These are phyloP conservation scores for Phasia obesa DNA, from an alignment of 2,888 invertebrate genomes.

Conservation along the genomic window DNA sequence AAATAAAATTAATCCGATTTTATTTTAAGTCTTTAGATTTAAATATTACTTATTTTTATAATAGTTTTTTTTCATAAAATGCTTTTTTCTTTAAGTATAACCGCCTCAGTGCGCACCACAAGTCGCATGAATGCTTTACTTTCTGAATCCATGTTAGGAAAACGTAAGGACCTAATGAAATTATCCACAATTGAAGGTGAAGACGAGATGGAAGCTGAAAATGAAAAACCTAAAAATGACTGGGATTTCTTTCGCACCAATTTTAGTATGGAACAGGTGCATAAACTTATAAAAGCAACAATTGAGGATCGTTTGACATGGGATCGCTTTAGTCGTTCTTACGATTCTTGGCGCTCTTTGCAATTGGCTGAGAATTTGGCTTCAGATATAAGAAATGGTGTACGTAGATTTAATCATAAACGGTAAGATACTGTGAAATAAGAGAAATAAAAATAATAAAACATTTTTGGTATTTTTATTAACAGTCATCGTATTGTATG, in stretches of 20 bases:
- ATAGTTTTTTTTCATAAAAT: not conserved
- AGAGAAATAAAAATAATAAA: not conserved
- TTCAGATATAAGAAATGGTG: constrained; percentile 79
- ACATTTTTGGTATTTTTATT: not conserved
- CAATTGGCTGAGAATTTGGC: constrained; percentile 80
- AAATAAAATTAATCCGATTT: not conserved
- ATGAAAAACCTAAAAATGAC: constrained; percentile 77
- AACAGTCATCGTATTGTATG: constrained; percentile 81
- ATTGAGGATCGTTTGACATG: constrained; percentile 81
- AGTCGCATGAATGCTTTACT: constrained; percentile 82
- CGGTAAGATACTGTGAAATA: constrained; percentile 73
- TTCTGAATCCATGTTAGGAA: constrained; percentile 79
- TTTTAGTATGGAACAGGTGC: constrained; percentile 81
- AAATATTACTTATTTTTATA: not conserved
- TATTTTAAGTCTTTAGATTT: not conserved
- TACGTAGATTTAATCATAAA: constrained; percentile 79
- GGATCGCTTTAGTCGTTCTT: constrained; percentile 82
- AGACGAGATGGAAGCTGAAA: constrained; percentile 69
- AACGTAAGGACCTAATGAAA: constrained; percentile 75
- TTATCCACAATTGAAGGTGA: constrained; percentile 68
- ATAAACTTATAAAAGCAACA: constrained; percentile 79
- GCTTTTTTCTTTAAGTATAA: constrained; percentile 76
- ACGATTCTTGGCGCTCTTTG: constrained; percentile 81
- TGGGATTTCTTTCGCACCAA: constrained; percentile 79
- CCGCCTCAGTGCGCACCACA: constrained; percentile 81